A percentile compares a stretch with the other conserved stretches of the same genome.
Evolutionary conservation across 2,888 invertebrate genomes (phyloP).

Genomic region (Tachystola acroxantha): DNA sequence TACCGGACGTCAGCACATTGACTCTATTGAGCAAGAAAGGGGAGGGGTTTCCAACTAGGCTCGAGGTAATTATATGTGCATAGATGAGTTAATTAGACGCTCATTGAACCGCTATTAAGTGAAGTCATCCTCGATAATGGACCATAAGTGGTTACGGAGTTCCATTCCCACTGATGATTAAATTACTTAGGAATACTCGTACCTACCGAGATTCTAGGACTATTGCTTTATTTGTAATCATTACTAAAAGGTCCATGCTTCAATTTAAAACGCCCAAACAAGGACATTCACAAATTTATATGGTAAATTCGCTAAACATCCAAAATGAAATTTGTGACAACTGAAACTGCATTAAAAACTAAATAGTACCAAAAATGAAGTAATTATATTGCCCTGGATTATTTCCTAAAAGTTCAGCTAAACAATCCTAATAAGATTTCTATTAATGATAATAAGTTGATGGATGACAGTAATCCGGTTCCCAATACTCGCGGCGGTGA

Average conservation of each 20-base stretch:
- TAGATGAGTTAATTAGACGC: conserved; percentile 34
- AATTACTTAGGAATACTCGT: not conserved
- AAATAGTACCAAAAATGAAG: no score
- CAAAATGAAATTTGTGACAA: no score
- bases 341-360: no score
- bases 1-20: conserved; percentile 5
- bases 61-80: conserved; percentile 34
- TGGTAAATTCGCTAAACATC: no score
- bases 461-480: conserved; percentile 3
- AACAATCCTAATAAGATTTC: not conserved
- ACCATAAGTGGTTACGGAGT: conserved; percentile 1
- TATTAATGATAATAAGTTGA: not conserved
- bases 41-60: conserved; percentile 11
- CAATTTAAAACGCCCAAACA: no score
- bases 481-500: conserved; percentile 9
- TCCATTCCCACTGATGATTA: not conserved
- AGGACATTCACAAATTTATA: no score
- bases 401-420: not conserved
- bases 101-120: conserved; percentile 27
- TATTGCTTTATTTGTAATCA: no score
- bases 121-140: conserved; percentile 28
- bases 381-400: no score
- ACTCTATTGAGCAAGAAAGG: not conserved
- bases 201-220: no score
- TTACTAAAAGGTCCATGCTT: no score